Percentiles rank a stretch among this genome's conserved stretches.
Evolutionary conservation across 2,113 vertebrate species (phyloP).

Genomic region (Marcusenius ussheri): DNA sequence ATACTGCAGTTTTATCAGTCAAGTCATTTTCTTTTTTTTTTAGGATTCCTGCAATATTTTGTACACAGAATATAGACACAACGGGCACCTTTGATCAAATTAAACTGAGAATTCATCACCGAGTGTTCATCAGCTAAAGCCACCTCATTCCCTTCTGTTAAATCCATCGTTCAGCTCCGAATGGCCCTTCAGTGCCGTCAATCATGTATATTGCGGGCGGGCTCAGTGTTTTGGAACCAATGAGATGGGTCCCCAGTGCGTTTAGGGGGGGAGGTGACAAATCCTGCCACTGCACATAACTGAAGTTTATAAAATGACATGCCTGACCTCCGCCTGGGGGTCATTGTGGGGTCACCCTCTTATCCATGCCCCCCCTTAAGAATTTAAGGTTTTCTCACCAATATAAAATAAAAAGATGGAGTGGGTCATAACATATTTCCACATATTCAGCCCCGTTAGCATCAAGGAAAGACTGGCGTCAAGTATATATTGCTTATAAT

Average conservation of each 20-base stretch:
- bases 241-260: conserved; percentile 32
- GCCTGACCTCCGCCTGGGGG: conserved; percentile 68
- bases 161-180: conserved; percentile 17
- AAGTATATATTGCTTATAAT: background rate
- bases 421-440: background rate
- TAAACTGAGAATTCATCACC: conserved; percentile 8
- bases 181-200: conserved; percentile 25
- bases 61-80: background rate
- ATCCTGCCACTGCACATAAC: conserved; percentile 55
- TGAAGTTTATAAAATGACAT: conserved; percentile 68
- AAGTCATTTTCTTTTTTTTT: background rate
- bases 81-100: background rate
- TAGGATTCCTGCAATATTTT: background rate
- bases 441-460: background rate
- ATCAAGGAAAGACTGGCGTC: background rate
- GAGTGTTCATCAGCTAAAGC: conserved; percentile 7
- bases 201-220: conserved; percentile 34
- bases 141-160: background rate
- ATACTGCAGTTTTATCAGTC: background rate
- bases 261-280: conserved; percentile 64
- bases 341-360: conserved; percentile 71
- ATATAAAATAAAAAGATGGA: background rate
- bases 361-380: conserved; percentile 30
- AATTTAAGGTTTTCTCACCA: background rate
- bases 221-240: conserved; percentile 38